Base-by-base conservation (phyloP, 64 coral and sea anemone species). In the Montipora sp. region DNA sequence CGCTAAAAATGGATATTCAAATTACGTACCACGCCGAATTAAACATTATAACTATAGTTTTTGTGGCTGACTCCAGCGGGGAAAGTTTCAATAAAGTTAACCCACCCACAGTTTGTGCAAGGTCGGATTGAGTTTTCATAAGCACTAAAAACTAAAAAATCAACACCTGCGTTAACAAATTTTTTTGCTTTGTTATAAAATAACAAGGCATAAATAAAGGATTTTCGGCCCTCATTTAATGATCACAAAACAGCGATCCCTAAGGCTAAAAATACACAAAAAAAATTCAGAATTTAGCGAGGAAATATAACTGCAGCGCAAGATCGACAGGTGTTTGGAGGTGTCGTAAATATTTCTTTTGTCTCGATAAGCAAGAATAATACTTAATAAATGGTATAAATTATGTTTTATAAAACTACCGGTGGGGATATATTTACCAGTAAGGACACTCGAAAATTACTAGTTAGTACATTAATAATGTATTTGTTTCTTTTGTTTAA, bases 401-500 rank as follows among this genome's bases (percentile, higher is more conserved):
- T 63, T 23, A 16, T 70, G 7, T 49, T 72, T 50, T 57, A 57
- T 8, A 57, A 23, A 72, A 23, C 7, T 71, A 72, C 82, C 24
- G 82, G 82, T 85, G 82, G 7, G 8, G 18, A n/a, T 48, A 18
- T 71, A 71, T 85, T 85, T 11, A 51, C 65, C 68, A 67, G 66
- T 51, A 85, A 70, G 61, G 68, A 5, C 63, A 85, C 65, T 85
- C 61, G 18, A 85, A 85, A 85, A 85, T 85, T 68, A 50, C 45
- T 23, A 18, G 70, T 50, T 8, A n/a, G 4, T 1, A 2, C 65
- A 18, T 71, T 10, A 71, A 85, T 85, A 70, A 85, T 85, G 44
- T 22, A 85, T 85, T 19, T 63, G 18, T 59, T 70, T 49, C 63
- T 72, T 71, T 85, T 84, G 15, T 48, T 71, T 51, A 4, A 3